Evolutionary conservation across 2,797 vertebrate genomes (phyloP), one percentile per base, ranked within the genome.

Genomic region (Psittacula echo): DNA sequence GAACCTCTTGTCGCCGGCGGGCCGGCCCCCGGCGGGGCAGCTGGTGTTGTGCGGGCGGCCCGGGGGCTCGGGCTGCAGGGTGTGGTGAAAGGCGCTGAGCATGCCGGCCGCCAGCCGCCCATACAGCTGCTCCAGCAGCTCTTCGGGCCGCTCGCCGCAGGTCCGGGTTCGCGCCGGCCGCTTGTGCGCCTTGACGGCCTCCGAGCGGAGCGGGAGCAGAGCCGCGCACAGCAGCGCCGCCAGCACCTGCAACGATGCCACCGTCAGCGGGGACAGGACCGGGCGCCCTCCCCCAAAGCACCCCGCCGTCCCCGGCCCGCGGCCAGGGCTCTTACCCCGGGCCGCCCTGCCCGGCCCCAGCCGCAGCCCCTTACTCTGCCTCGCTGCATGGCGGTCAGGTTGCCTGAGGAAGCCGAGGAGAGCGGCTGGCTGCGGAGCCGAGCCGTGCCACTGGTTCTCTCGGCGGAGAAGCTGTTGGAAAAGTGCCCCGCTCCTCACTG

Each of bases 81-180:
- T 99, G 98, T 99, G 99, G 81, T 99, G 99, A 96, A 99, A 99
- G 15, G 99, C 99, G 95, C 98, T 98, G 92, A 99, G 98, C 92
- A 99, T 98, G 24, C 99, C 99, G 10, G 98, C 99, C 5, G 98
- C 98, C 65, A 99, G 98, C 34, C 98, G 98, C 42, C 99, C 99
- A 93, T 99, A 99, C 98, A 99, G 98, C 98, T 99, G 99, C 97
- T 99, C 99, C 97, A 99, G 96, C 82, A 99, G 97, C 97, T 99
- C 99, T 95, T 99, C 99, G 5, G 99, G 99, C 67, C 99, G 97
- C 81, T 99, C 99, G 30, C 98, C 97, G 67, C 99, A 99, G 29
- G 97, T 93, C 67, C 99, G 98, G 27, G 94, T 85, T 94, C 98
- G 97, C 72, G 95, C 70, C 22, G 97, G 95, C 12, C 98, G 98